Evolutionary conservation across 2,797 vertebrate genomes (phyloP).

Genomic region (Danio tinwini): DNA sequence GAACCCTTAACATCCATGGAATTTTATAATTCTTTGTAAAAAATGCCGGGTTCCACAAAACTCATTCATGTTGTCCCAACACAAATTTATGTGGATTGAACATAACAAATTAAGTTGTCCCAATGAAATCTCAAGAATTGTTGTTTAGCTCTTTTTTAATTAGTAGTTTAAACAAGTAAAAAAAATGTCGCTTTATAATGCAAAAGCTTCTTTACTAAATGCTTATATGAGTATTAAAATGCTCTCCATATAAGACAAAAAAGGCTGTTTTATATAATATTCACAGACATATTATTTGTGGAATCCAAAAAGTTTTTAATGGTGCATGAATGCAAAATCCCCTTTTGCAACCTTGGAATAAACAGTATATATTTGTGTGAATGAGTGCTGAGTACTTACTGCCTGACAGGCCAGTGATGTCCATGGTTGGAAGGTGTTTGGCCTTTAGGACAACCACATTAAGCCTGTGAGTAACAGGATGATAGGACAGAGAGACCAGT

Average conservation of each 20-base stretch:
- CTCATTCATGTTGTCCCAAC: too few relatives aligned
- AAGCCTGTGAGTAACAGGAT: slow-evolving; percentile 84
- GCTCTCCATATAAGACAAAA: background rate
- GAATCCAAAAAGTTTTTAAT: background rate
- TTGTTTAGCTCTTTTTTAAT: too few relatives aligned
- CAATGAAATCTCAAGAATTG: too few relatives aligned
- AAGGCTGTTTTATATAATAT: background rate
- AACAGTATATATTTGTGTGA: background rate
- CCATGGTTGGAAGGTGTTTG: slow-evolving; percentile 87
- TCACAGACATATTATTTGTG: background rate
- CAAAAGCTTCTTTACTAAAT: background rate
- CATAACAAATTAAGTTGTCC: too few relatives aligned
- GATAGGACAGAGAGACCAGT: slow-evolving; percentile 86
- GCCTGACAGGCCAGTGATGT: slow-evolving; percentile 89
- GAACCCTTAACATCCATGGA: background rate
- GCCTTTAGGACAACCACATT: slow-evolving; percentile 88
- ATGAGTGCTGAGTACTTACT: slow-evolving; percentile 76
- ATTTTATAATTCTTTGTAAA: background rate
- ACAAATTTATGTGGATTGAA: too few relatives aligned
- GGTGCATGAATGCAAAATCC: background rate
- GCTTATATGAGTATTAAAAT: background rate
- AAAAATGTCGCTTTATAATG: background rate
- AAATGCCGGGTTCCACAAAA: too few relatives aligned
- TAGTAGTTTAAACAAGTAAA: too few relatives aligned
- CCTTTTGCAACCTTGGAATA: background rate